These are phyloP conservation scores for Syritta pipiens DNA, from an alignment of 2,888 invertebrate genomes.

Conservation along the genomic window DNA sequence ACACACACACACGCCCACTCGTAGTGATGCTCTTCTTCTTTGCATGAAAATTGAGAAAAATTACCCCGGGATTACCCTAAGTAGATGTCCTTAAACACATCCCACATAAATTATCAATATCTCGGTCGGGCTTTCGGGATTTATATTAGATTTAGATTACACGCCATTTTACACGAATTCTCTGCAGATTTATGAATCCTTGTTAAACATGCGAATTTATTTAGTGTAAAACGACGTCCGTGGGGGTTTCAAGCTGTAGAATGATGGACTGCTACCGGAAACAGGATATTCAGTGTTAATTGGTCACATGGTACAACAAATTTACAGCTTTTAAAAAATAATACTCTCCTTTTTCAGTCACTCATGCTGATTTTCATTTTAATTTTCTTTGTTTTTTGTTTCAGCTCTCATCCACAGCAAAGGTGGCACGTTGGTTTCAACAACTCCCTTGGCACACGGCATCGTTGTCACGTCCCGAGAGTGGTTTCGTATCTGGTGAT, in stretches of 20 bases:
- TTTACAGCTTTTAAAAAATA: slow-evolving; percentile 22
- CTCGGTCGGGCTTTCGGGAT: slow-evolving; percentile 30
- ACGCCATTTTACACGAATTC: slow-evolving; percentile 43
- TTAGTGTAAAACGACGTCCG: slow-evolving; percentile 13
- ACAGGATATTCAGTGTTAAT: slow-evolving; percentile 35
- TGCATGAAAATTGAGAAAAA: slow-evolving; percentile 43
- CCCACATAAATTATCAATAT: slow-evolving; percentile 56
- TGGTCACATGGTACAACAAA: slow-evolving; percentile 23
- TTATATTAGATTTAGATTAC: slow-evolving; percentile 53
- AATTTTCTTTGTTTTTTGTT: slow-evolving; percentile 51
- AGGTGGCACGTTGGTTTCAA: slow-evolving; percentile 91
- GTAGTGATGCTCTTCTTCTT: neutral
- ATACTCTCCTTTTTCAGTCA: neutral
- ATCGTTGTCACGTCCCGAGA: slow-evolving; percentile 86
- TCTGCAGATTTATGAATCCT: slow-evolving; percentile 29
- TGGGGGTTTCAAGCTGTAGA: neutral
- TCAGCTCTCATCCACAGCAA: slow-evolving; percentile 87
- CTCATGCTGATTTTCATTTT: slow-evolving; percentile 38
- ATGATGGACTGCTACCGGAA: slow-evolving; percentile 10
- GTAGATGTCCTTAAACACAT: slow-evolving; percentile 43
- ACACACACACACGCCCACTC: neutral
- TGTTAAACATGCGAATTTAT: slow-evolving; percentile 26
- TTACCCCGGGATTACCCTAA: slow-evolving; percentile 37
- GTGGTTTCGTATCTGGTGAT: slow-evolving; percentile 87
- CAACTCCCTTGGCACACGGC: slow-evolving; percentile 81